These are phyloP conservation scores for Samia ricini DNA, from an alignment of 1,140 invertebrate species.

Conservation along the genomic window DNA sequence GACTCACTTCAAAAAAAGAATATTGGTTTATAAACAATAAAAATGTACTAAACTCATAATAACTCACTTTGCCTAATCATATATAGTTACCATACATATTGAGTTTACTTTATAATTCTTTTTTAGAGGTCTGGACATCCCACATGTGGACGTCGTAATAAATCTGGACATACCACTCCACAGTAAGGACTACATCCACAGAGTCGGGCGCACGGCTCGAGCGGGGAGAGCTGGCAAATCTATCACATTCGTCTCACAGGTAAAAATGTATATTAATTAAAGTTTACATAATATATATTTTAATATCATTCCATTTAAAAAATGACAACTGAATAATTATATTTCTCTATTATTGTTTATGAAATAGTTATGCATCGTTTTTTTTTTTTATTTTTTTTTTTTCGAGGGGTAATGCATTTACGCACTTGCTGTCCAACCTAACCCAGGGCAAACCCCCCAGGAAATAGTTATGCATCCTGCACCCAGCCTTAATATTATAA, in stretches of 20 bases:
- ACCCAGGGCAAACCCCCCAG: no score
- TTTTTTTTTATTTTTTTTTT: not conserved
- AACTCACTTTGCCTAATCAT: not conserved
- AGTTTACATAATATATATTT: no score
- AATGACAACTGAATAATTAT: no score
- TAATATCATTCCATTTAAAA: no score
- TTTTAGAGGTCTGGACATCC: slow-evolving; percentile 96
- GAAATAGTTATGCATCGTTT: not conserved
- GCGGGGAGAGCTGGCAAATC: slow-evolving; percentile 93
- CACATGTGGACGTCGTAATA: slow-evolving; percentile 97
- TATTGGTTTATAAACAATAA: not conserved
- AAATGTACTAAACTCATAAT: not conserved
- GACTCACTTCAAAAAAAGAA: no score
- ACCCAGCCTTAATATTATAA: no score
- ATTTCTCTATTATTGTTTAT: no score
- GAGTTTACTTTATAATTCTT: slow-evolving; percentile 6
- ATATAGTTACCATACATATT: not conserved
- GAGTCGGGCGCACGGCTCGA: slow-evolving; percentile 97
- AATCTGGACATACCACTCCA: slow-evolving; percentile 98
- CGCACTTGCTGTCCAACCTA: no score
- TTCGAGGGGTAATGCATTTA: no score
- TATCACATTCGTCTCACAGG: slow-evolving; percentile 91
- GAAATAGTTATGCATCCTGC: no score
- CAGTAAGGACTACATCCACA: slow-evolving; percentile 97
- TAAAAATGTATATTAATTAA: slow-evolving; percentile 41